Evolutionary conservation across 1,140 invertebrate genomes (phyloP), one percentile per base, ranked within the genome.

Genomic region (Saccostrea echinata): DNA sequence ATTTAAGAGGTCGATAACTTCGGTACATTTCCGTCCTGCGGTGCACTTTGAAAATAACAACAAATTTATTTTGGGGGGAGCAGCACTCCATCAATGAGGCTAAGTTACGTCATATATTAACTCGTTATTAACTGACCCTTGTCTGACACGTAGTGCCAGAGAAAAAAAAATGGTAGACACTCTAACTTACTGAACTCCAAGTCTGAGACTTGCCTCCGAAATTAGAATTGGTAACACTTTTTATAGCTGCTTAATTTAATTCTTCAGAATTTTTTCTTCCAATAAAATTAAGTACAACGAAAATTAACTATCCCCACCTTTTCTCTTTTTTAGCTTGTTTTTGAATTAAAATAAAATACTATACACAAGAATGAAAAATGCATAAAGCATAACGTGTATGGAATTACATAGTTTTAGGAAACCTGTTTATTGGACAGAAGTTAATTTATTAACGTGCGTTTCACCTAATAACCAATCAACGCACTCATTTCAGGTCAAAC

Each of bases 391-490:
- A 8, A 43, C 43, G 43, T 43, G 43, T 43, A 43, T 43, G 43
- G 6, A 9, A 43, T 43, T 43, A 8, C 43, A 43, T 43, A 43
- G 43, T 43, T 8, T 43, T 6, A 43, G 1, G 6, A 43, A 61
- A 61, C 55, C 18, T 61, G 18, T n/a, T 18, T n/a, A 61, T 61
- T 61, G 55, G 55, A 18, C 18, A 61, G 55, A 21, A 21, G 18
- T 61, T 61, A 61, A 61, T 61, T 61, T 18, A n/a, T n/a, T 21
- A 21, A 61, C 18, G 55, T 61, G 18, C n/a, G 55, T 21, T 61
- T 61, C 18, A 61, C 18, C 4, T 61, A n/a, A 61, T 33, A 76
- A 76, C 68, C 68, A 76, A 76, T 76, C 68, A 76, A 33, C 13
- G 68, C 68, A 33, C 68, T 30, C 68, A 30, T 33, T 76, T 1